Evolutionary conservation across 1,140 invertebrate genomes (phyloP).

Genomic region (Hylaeus anthracinus): DNA sequence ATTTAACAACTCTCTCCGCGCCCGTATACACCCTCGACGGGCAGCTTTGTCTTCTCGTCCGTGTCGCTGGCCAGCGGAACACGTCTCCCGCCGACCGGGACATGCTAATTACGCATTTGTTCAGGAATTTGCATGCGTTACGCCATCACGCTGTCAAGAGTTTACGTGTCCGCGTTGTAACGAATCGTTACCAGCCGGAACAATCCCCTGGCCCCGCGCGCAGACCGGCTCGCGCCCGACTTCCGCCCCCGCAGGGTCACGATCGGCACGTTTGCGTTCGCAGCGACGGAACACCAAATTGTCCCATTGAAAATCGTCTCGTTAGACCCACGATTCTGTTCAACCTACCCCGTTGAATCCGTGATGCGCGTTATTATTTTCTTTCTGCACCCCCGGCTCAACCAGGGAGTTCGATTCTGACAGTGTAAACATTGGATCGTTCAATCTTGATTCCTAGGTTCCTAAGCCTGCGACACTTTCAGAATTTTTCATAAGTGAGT

Average conservation of each 20-base stretch:
- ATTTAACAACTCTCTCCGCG: constrained; percentile 58
- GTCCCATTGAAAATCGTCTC: constrained; percentile 40
- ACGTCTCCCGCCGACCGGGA: constrained; percentile 30
- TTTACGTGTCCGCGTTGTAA: constrained; percentile 57
- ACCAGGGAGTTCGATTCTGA: too few species aligned
- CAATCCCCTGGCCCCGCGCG: constrained; percentile 8
- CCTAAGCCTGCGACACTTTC: too few species aligned
- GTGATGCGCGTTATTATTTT: background rate
- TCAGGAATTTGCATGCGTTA: constrained; percentile 72
- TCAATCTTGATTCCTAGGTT: too few species aligned
- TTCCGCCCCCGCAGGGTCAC: constrained; percentile 4
- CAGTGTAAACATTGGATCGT: too few species aligned
- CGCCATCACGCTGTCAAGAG: constrained; percentile 50
- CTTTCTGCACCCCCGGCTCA: background rate
- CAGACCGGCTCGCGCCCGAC: background rate
- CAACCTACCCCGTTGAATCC: constrained; percentile 19
- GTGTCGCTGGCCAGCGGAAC: constrained; percentile 6
- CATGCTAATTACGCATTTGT: constrained; percentile 75
- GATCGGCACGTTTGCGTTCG: constrained; percentile 28
- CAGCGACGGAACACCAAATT: constrained; percentile 5
- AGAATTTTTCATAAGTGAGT: too few species aligned
- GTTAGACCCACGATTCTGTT: constrained; percentile 32
- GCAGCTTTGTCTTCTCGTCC: constrained; percentile 6
- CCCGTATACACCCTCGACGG: background rate
- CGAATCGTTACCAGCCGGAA: constrained; percentile 60